Base-by-base conservation (phyloP, 2,888 invertebrate genomes). In the Drosophila meridionalis region DNA sequence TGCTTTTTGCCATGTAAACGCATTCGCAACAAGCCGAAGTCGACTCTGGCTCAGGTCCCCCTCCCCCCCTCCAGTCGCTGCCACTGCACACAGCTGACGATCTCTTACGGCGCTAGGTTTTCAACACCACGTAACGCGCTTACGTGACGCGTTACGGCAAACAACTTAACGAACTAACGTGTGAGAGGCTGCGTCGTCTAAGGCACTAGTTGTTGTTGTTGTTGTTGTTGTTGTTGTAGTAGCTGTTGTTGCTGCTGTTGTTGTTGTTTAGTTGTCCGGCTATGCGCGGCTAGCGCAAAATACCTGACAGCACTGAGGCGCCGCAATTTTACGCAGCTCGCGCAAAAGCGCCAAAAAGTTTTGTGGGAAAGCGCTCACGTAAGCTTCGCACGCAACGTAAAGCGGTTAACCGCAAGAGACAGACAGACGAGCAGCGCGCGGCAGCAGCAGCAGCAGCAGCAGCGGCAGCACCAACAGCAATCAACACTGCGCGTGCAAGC, bases 1-100 rank as follows among this genome's bases (percentile, higher is more conserved):
- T 85, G 86, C 85, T 85, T 85, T 89, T 89, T 82, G 90, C 88
- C 86, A 82, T 84, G 84, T 89, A 89, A 89, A 89, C 91, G 83
- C 86, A 84, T 87, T 91, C 88, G 90, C 91, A 90, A 87, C 73
- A 78, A 78, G 69, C 61, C 71, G 76, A 78, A 55, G 55, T 55
- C 55, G 38, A 52, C 47, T n/a, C 14, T 48, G 48, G 12, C 47
- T 47, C 20, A 20, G 20, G 20, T 20, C 61, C 40, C 28, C 40
- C 56, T 7, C 4, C 42, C 20, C 3, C 36, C 36, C 32, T 14
- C 8, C 26, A 7, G 47, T 12, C 30, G 30, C 34, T 12, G 45
- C 28, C 26, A 20, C 32, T 58, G 48, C 50, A 40, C 50, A 76
- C 89, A 84, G 87, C 89, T 89, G 89, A 89, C 82, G 79, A 59